Conservation (phyloP, 2,888 invertebrate species). For the Lycaena phlaeas region DNA sequence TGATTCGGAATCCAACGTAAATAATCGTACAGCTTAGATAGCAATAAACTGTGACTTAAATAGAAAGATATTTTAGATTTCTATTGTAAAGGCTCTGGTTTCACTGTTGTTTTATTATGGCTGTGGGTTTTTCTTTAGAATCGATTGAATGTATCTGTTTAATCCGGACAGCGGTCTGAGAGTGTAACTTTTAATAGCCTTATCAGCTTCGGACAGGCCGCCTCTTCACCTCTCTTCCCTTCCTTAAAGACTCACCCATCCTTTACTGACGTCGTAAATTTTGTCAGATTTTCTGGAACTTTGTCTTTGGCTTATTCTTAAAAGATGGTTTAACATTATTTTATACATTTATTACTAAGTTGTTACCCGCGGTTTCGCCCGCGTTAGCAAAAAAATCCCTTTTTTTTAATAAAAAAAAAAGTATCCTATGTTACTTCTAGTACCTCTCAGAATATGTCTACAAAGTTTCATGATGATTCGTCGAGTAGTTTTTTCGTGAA, state of each 20-base stretch:
- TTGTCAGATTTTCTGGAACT: constrained; percentile 10
- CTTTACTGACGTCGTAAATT: constrained; percentile 30
- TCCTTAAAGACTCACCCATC: constrained; percentile 28
- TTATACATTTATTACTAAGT: too few relatives aligned
- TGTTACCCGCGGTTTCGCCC: too few relatives aligned
- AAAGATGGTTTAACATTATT: too few relatives aligned
- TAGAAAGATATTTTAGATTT: constrained; percentile 23
- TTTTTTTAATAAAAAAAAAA: too few relatives aligned
- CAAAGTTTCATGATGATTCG: too few relatives aligned
- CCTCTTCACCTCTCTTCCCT: constrained; percentile 37
- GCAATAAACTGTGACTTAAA: constrained; percentile 33
- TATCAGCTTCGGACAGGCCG: constrained; percentile 59
- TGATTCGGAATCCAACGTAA: constrained; percentile 13
- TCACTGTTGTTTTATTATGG: constrained; percentile 9
- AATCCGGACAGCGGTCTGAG: constrained; percentile 47
- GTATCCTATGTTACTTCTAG: too few relatives aligned
- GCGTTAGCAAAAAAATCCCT: too few relatives aligned
- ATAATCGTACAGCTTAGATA: constrained; percentile 27
- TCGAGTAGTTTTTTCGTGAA: too few relatives aligned
- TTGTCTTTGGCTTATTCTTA: constrained; percentile 5
- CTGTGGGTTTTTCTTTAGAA: constrained; percentile 35
- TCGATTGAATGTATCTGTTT: constrained; percentile 43
- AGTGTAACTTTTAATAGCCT: constrained; percentile 70
- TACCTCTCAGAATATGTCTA: too few relatives aligned
- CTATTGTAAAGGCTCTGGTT: constrained; percentile 27